Percentiles rank a stretch among this genome's conserved stretches.
phyloP scores from a whole-genome alignment of 2,888 invertebrate species.

The Marasmarcha lunaedactyla region DNA sequence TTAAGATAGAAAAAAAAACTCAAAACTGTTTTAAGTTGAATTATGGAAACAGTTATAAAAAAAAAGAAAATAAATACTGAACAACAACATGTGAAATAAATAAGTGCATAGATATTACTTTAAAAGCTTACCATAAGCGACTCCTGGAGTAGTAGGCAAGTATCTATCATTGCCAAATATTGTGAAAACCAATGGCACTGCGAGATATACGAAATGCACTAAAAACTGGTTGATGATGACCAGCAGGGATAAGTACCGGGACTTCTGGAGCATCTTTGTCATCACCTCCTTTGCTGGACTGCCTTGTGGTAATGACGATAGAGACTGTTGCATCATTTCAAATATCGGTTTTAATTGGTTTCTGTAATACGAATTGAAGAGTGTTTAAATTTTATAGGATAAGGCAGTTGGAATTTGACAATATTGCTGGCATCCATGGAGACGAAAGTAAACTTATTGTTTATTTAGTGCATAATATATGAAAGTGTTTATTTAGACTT shows the following conservation, averaged over 20 bases:
- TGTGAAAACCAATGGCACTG: constrained; percentile 31
- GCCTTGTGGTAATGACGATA: constrained; percentile 23
- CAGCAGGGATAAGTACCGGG: constrained; percentile 28
- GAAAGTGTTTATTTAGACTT: too few species aligned
- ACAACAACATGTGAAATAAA: too few species aligned
- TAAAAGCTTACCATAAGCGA: constrained; percentile 33
- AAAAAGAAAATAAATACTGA: too few species aligned
- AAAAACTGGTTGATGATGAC: constrained; percentile 30
- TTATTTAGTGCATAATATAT: too few species aligned
- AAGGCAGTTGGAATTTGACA: too few species aligned
- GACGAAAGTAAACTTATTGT: too few species aligned
- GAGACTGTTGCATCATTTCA: constrained; percentile 26
- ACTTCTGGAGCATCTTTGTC: constrained; percentile 22
- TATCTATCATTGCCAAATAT: constrained; percentile 28
- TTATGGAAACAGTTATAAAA: too few species aligned
- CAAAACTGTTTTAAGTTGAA: not conserved
- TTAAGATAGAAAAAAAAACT: not conserved
- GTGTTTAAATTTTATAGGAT: not conserved
- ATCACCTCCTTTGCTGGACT: constrained; percentile 22
- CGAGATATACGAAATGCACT: constrained; percentile 28
- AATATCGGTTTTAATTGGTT: constrained; percentile 26
- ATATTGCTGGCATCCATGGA: too few species aligned
- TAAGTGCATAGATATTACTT: too few species aligned
- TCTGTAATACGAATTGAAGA: constrained; percentile 16
- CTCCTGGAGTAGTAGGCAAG: constrained; percentile 36